Evolutionary conservation across 2,888 invertebrate species (phyloP).

Genomic region (Scaptomyza cyrtandrae): DNA sequence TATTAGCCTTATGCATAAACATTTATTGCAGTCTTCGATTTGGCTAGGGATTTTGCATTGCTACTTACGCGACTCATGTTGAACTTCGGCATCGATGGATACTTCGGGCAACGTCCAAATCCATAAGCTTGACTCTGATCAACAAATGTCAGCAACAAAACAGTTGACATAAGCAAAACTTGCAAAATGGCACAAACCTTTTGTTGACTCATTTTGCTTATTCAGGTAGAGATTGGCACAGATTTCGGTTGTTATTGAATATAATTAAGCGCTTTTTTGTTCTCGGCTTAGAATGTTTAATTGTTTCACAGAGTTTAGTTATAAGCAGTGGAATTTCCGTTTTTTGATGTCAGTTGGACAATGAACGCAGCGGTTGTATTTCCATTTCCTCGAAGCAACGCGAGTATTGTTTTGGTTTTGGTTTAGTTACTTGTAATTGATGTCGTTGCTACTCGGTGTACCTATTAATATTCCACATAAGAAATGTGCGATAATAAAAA

Average conservation of each 20-base stretch:
- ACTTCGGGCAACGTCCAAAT: conserved; percentile 89
- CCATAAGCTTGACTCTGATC: conserved; percentile 83
- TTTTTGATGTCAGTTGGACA: conserved; percentile 63
- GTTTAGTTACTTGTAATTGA: conserved; percentile 24
- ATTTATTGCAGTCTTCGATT: conserved; percentile 5
- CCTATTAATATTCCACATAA: conserved; percentile 63
- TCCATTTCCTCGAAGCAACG: conserved; percentile 55
- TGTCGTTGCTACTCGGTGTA: conserved; percentile 16
- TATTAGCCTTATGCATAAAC: conserved; percentile 11
- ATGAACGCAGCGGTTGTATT: conserved; percentile 50
- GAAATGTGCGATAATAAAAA: conserved; percentile 76
- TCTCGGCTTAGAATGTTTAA: conserved; percentile 34
- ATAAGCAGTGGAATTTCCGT: conserved; percentile 51
- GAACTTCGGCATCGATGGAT: conserved; percentile 88
- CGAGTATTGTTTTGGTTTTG: conserved; percentile 4
- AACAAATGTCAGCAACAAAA: conserved; percentile 45
- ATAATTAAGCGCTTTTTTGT: neutral
- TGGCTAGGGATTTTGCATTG: conserved; percentile 8
- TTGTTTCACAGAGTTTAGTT: conserved; percentile 30
- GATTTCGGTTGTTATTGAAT: conserved; percentile 11
- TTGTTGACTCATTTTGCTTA: conserved; percentile 44
- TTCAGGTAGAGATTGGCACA: conserved; percentile 30
- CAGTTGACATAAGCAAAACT: conserved; percentile 45
- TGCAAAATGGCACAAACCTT: conserved; percentile 26
- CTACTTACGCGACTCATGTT: conserved; percentile 88